phyloP scores from a whole-genome alignment of 2,113 vertebrate genomes.

The Callithrix jacchus region DNA sequence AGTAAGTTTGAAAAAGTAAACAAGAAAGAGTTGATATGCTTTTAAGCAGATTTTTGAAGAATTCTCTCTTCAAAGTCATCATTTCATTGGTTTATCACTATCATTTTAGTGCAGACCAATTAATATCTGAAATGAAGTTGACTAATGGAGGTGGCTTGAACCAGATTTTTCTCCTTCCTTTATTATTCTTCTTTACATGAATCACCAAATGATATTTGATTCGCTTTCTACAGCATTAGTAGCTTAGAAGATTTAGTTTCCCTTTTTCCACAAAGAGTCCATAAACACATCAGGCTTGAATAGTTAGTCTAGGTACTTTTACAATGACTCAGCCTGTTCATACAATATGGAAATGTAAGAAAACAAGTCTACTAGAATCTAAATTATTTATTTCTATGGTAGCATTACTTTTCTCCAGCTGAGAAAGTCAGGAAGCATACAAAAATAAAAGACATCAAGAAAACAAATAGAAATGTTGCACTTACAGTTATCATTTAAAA shows the following conservation, averaged over 20 bases:
- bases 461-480: neutral
- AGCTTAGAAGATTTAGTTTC: conserved; percentile 20
- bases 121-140: conserved; percentile 27
- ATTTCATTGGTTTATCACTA: conserved; percentile 25
- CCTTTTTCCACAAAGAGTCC: neutral
- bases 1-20: neutral
- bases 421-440: neutral
- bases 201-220: neutral
- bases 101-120: conserved; percentile 56
- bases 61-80: conserved; percentile 16
- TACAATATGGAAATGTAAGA: neutral
- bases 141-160: neutral
- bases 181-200: neutral
- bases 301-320: neutral
- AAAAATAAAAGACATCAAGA: neutral
- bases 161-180: neutral
- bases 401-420: neutral
- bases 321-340: neutral
- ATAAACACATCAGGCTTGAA: neutral
- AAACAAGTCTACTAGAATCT: neutral
- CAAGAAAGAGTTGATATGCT: neutral
- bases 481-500: neutral
- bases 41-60: conserved; percentile 7
- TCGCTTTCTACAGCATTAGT: neutral
- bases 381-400: neutral